Evolutionary conservation across 2,113 vertebrate species (phyloP), one percentile per base, ranked within the genome.

Genomic region (Gallinago jamesoni): DNA sequence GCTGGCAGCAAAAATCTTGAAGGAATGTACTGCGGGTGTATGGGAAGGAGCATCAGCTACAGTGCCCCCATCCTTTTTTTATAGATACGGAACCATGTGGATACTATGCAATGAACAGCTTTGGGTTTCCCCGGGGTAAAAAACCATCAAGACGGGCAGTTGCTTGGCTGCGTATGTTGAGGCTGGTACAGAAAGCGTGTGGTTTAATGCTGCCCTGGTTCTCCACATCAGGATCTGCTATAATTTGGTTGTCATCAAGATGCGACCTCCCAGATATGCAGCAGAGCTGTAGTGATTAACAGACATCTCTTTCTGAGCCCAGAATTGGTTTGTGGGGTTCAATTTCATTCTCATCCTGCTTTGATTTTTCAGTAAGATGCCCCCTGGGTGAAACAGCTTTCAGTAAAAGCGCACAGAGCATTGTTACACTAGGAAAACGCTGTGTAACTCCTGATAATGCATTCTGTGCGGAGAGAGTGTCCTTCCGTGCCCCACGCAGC

Each of bases 401-500:
- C 23, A 48, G 35, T 37, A 59, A 57, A 31, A 37, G 22, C 25
- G 14, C 24, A 24, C 5, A 59, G 28, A 85, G 21, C 39, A 82
- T 84, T 25, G 15, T 27, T 62, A 14, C 2, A 33, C 5, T 63
- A 17, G 30, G 43, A 78, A 66, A 70, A 75, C 33, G 39, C 39
- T 73, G 12, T 19, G 9, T 56, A 43, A 47, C 13, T 74, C 20
- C 14, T 48, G 28, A 3, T 63, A 59, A 55, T 0, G 3, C 22
- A 5, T 57, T 70, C 31, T 47, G 8, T 37, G 8, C 21, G 20
- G 27, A 84, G 50, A 56, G 24, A 7, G 18, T 31, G 43, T 83
- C 10, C 8, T 45, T 23, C 53, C 2, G 0, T 31, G 59, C 21
- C 7, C 43, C 4, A 2, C 4, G 16, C 52, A 67, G 45, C 63